A percentile compares a stretch with the other conserved stretches of the same genome.
These are phyloP conservation scores for Zaprionus gabonicus DNA, from an alignment of 1,140 invertebrate species.

Conservation along the genomic window DNA sequence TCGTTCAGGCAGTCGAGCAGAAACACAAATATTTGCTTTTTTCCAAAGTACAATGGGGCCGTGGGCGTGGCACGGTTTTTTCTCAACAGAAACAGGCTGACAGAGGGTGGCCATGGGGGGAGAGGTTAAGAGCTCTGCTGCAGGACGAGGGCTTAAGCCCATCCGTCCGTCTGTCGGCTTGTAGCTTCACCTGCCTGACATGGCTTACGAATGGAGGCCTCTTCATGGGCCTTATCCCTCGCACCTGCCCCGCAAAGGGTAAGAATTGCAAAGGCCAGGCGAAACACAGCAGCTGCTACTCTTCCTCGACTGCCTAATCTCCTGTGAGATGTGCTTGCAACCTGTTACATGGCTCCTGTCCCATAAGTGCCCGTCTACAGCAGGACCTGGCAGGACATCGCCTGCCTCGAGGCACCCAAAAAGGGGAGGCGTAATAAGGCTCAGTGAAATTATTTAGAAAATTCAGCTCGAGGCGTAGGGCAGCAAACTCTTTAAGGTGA, in stretches of 20 bases:
- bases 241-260: constrained; percentile 59
- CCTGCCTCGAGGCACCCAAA: constrained; percentile 31
- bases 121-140: constrained; percentile 23
- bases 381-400: constrained; percentile 19
- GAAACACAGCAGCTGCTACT: constrained; percentile 60
- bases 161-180: constrained; percentile 18
- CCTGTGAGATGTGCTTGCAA: constrained; percentile 69
- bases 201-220: constrained; percentile 73
- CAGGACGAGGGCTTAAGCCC: constrained; percentile 32
- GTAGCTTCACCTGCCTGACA: constrained; percentile 61
- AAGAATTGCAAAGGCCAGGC: constrained; percentile 36
- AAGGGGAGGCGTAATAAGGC: constrained; percentile 66
- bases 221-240: constrained; percentile 20
- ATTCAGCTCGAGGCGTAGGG: constrained; percentile 30
- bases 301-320: constrained; percentile 67
- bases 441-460: constrained; percentile 76
- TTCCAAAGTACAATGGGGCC: constrained; percentile 67
- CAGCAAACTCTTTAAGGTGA: background rate
- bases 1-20: constrained; percentile 79
- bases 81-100: background rate
- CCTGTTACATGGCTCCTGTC: constrained; percentile 63
- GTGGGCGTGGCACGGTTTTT: constrained; percentile 32
- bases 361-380: constrained; percentile 8
- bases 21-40: constrained; percentile 81
- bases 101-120: background rate